Percentiles rank a stretch among this genome's conserved stretches.
These are phyloP conservation scores for Bathynomus jamesi DNA, from an alignment of 1,140 invertebrate species.

Conservation along the genomic window DNA sequence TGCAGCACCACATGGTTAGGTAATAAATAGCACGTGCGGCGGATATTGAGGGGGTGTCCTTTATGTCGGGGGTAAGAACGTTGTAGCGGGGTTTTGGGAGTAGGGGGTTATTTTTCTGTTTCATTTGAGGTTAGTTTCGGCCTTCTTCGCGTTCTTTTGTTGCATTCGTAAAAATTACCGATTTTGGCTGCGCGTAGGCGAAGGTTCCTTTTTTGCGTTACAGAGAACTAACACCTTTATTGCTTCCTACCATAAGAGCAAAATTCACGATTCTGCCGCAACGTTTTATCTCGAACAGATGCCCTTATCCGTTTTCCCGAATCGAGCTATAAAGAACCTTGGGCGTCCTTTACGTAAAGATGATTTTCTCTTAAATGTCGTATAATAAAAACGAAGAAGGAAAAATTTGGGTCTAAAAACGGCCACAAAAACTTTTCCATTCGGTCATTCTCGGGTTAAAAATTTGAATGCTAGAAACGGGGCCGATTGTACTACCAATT, in stretches of 20 bases:
- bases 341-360: no score
- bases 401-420: not conserved
- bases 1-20: not conserved
- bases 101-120: not conserved
- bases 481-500: not conserved
- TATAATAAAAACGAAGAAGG: not conserved
- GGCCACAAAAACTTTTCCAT: not conserved
- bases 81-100: not conserved
- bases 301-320: no score
- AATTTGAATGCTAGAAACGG: not conserved
- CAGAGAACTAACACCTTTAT: not conserved
- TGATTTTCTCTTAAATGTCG: no score
- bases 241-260: not conserved
- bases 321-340: no score
- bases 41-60: not conserved
- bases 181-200: not conserved
- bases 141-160: not conserved
- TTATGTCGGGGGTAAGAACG: not conserved
- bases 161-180: constrained; percentile 1
- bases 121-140: not conserved
- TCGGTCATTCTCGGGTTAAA: not conserved
- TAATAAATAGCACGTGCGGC: constrained; percentile 1
- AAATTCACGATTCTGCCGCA: not conserved
- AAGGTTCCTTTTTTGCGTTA: not conserved
- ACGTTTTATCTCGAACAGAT: not conserved